Conservation (phyloP, 2,113 vertebrate species). For the Muscicapa adusta region DNA sequence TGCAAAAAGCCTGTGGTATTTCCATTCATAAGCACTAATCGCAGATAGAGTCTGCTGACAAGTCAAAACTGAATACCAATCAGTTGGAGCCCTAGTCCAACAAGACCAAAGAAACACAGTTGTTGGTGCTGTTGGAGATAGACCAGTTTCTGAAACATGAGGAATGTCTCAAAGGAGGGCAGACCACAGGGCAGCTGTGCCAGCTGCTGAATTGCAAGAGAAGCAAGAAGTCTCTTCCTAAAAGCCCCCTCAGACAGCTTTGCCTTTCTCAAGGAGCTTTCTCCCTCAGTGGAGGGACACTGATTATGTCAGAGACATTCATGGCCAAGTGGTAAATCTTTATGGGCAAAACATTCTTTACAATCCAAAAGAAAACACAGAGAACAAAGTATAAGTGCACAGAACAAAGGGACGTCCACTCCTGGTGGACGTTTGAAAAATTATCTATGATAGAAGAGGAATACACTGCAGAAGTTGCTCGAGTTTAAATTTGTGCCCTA, state of each 20-base stretch:
- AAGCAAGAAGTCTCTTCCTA: not conserved
- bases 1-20: not conserved
- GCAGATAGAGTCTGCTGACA: not conserved
- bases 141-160: not conserved
- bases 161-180: not conserved
- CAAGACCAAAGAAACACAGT: not conserved
- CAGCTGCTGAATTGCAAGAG: not conserved
- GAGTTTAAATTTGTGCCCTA: not conserved
- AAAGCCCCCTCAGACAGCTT: not conserved
- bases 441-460: not conserved
- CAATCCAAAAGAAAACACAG: not conserved
- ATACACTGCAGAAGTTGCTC: not conserved
- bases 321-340: not conserved
- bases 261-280: not conserved
- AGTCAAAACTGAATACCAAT: not conserved
- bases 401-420: not conserved
- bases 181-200: rapidly evolving
- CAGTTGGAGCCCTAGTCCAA: not conserved
- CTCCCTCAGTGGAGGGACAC: not conserved
- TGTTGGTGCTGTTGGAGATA: not conserved
- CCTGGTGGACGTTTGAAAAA: not conserved
- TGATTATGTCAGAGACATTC: not conserved
- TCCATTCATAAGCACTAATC: not conserved
- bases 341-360: not conserved
- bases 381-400: not conserved